These are phyloP conservation scores for Oreocharis arfaki DNA, from an alignment of 2,113 vertebrate genomes.

Conservation along the genomic window DNA sequence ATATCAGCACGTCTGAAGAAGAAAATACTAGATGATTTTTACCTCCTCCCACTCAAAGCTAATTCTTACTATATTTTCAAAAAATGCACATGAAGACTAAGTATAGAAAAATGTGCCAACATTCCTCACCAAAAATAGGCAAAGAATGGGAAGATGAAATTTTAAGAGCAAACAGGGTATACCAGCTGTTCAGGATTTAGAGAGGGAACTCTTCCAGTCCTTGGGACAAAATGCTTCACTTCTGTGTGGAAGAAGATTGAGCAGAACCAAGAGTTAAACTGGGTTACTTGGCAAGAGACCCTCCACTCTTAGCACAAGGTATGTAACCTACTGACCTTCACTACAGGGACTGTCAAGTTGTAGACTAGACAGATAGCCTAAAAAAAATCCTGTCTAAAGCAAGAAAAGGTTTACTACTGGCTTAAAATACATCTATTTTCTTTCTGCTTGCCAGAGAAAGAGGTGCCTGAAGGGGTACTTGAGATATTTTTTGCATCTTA, in stretches of 20 bases:
- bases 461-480: neutral
- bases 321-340: constrained; percentile 56
- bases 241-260: neutral
- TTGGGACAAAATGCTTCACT: neutral
- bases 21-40: constrained; percentile 3
- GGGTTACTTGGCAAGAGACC: constrained; percentile 10
- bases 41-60: neutral
- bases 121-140: constrained; percentile 63
- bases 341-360: neutral
- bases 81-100: constrained; percentile 57
- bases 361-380: constrained; percentile 1
- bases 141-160: constrained; percentile 62
- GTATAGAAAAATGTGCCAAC: constrained; percentile 51
- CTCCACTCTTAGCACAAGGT: neutral
- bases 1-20: neutral
- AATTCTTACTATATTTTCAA: constrained; percentile 39
- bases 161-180: constrained; percentile 46
- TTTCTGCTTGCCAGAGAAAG: neutral
- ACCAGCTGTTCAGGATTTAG: constrained; percentile 61
- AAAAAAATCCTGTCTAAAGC: neutral
- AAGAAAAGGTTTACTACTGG: neutral
- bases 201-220: constrained; percentile 23
- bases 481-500: neutral
- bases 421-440: neutral
- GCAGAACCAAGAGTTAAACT: neutral